These are phyloP conservation scores for Drosophila testacea DNA, from an alignment of 2,888 invertebrate species.

Conservation along the genomic window DNA sequence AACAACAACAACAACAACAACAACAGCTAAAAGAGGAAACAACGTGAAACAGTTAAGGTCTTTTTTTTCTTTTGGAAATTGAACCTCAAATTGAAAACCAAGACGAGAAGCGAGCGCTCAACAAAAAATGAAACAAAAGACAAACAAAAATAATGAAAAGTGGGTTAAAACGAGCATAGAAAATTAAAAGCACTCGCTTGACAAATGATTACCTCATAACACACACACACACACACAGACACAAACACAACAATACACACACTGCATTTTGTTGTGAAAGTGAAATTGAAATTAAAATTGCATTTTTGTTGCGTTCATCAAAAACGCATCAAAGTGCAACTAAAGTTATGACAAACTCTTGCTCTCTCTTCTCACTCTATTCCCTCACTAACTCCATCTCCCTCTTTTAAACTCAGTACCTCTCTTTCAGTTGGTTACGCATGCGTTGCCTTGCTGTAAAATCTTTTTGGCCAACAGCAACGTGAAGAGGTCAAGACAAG, in stretches of 20 bases:
- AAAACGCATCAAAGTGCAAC: constrained; percentile 46
- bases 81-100: constrained; percentile 73
- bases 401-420: background rate
- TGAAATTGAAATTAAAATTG: constrained; percentile 57
- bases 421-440: constrained; percentile 28
- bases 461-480: constrained; percentile 10
- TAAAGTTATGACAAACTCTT: constrained; percentile 13
- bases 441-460: constrained; percentile 24
- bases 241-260: constrained; percentile 17
- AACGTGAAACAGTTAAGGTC: constrained; percentile 49
- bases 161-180: constrained; percentile 76
- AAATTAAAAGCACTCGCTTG: constrained; percentile 54
- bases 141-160: constrained; percentile 52
- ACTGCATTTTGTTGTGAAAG: constrained; percentile 66
- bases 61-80: constrained; percentile 61
- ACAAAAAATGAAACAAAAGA: background rate
- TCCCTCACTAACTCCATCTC: background rate
- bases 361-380: background rate
- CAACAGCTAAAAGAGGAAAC: constrained; percentile 28
- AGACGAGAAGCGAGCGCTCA: constrained; percentile 65
- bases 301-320: constrained; percentile 41
- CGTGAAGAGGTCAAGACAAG: constrained; percentile 10
- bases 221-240: constrained; percentile 31
- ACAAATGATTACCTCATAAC: constrained; percentile 62
- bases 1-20: constrained; percentile 27